A percentile compares a stretch with the other conserved stretches of the same genome.
Evolutionary conservation across 2,888 invertebrate species (phyloP).

Genomic region (Luperina nickerlii): DNA sequence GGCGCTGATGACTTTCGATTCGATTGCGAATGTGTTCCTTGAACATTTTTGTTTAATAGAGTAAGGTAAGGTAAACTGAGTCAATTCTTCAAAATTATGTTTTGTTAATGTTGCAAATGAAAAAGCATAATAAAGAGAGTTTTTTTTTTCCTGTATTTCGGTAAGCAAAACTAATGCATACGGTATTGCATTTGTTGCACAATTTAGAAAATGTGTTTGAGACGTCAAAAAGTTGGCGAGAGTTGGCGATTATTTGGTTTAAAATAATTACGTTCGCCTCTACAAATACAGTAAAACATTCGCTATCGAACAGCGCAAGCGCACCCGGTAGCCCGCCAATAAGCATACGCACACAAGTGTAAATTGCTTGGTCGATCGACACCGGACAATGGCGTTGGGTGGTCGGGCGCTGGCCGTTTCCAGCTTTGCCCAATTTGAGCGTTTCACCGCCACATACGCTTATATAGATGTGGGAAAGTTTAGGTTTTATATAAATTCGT

Average conservation of each 20-base stretch:
- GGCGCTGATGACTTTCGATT: constrained; percentile 60
- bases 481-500: constrained; percentile 60
- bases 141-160: neutral
- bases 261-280: constrained; percentile 13
- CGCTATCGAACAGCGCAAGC: constrained; percentile 49
- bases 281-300: constrained; percentile 29
- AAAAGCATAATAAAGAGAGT: neutral
- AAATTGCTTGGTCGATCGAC: constrained; percentile 77
- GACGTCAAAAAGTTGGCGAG: neutral
- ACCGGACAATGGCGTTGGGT: constrained; percentile 80
- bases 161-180: neutral
- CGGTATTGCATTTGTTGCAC: neutral
- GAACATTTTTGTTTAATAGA: neutral
- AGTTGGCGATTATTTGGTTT: too few relatives aligned
- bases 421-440: constrained; percentile 79
- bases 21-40: constrained; percentile 46
- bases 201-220: neutral
- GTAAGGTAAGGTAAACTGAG: neutral
- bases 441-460: constrained; percentile 73
- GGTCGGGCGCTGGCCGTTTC: constrained; percentile 76
- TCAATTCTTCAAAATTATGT: neutral
- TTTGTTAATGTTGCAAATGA: neutral
- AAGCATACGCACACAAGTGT: constrained; percentile 71
- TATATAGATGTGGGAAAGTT: constrained; percentile 65
- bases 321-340: constrained; percentile 57